phyloP scores from a whole-genome alignment of 1,140 invertebrate species.

The Rhizoglyphus robini region DNA sequence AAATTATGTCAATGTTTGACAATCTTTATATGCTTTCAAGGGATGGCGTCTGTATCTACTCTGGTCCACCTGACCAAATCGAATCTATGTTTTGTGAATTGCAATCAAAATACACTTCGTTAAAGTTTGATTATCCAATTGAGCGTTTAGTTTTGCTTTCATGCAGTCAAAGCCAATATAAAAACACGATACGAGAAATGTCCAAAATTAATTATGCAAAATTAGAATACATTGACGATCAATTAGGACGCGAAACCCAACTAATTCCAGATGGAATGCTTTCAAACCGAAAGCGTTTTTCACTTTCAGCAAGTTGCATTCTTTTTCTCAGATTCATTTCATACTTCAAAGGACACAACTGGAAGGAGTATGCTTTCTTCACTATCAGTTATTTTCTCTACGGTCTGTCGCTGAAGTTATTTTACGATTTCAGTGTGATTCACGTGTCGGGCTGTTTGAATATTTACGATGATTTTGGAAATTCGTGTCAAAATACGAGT shows the following conservation, averaged over 20 bases:
- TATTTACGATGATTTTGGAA: neutral
- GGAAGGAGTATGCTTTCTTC: neutral
- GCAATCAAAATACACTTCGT: too few relatives aligned
- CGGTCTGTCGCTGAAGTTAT: neutral
- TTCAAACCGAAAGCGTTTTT: constrained; percentile 3
- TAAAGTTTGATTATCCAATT: too few relatives aligned
- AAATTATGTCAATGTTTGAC: constrained; percentile 16
- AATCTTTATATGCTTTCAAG: constrained; percentile 7
- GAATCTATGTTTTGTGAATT: neutral
- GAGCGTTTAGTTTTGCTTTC: too few relatives aligned
- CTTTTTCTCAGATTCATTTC: neutral
- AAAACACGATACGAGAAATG: too few relatives aligned
- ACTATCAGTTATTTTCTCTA: neutral
- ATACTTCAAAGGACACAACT: neutral
- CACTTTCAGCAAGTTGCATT: neutral
- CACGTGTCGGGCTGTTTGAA: neutral
- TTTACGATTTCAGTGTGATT: neutral
- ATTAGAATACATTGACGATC: too few relatives aligned
- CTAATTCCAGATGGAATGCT: neutral
- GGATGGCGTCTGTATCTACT: constrained; percentile 11
- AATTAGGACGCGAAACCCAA: neutral
- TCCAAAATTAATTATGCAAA: too few relatives aligned
- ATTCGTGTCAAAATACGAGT: neutral
- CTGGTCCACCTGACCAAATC: neutral
- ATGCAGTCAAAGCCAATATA: too few relatives aligned